phyloP scores from a whole-genome alignment of 2,797 vertebrate species.

The Eleutherodactylus coqui region DNA sequence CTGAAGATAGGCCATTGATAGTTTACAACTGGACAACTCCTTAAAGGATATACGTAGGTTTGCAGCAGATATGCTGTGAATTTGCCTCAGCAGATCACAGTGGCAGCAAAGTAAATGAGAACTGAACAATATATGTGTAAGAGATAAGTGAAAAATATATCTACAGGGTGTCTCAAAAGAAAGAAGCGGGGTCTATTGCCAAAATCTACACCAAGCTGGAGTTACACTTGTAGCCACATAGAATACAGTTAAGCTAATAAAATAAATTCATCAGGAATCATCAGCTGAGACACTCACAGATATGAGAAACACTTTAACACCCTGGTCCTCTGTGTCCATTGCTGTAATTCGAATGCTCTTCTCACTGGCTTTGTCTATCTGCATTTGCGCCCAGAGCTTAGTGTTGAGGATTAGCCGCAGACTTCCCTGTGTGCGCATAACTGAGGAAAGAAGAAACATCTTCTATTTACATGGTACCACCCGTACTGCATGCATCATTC shows the following conservation, averaged over 20 bases:
- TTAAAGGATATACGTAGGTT: too few relatives aligned
- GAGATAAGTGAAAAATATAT: too few relatives aligned
- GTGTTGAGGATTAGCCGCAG: conserved; percentile 97
- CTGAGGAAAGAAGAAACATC: conserved; percentile 71
- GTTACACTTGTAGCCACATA: not conserved
- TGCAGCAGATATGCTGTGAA: too few relatives aligned
- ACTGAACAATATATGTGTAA: too few relatives aligned
- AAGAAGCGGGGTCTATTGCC: too few relatives aligned
- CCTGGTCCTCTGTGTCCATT: conserved; percentile 98
- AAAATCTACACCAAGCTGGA: not conserved
- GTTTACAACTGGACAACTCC: too few relatives aligned
- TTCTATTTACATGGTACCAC: not conserved
- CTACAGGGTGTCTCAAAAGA: too few relatives aligned
- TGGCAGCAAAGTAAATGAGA: too few relatives aligned
- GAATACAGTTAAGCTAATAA: not conserved
- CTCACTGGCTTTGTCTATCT: conserved; percentile 98
- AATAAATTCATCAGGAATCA: not conserved
- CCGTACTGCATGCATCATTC: not conserved
- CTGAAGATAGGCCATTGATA: too few relatives aligned
- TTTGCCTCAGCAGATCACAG: too few relatives aligned
- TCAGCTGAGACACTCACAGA: conserved; percentile 77
- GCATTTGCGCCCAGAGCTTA: conserved; percentile 99
- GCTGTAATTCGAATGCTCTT: conserved; percentile 97
- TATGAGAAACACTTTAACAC: conserved; percentile 98
- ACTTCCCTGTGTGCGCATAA: conserved; percentile 99